A percentile compares a stretch with the other conserved stretches of the same genome.
Conservation (phyloP, 2,113 vertebrate species). For the Bubo bubo region DNA sequence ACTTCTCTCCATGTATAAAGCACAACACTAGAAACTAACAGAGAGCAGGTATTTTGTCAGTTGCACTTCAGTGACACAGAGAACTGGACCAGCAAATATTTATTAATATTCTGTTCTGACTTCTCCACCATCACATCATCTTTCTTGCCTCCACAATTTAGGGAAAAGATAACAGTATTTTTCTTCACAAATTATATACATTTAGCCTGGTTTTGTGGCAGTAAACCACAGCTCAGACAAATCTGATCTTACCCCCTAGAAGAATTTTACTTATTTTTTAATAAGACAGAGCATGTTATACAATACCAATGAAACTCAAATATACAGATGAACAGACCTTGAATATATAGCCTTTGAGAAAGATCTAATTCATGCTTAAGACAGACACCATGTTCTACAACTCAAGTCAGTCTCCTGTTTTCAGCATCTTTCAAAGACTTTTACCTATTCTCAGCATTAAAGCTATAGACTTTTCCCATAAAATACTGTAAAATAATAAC, state of each 20-base stretch:
- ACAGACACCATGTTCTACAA: neutral
- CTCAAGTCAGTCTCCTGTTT: neutral
- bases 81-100: neutral
- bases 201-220: neutral
- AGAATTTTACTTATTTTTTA: neutral
- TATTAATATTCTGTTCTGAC: neutral
- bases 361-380: neutral
- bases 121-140: neutral
- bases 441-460: neutral
- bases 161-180: conserved; percentile 16
- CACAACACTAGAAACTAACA: neutral
- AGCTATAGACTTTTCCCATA: neutral
- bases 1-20: neutral
- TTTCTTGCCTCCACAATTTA: neutral
- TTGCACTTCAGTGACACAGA: neutral
- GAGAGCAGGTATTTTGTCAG: neutral
- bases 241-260: neutral
- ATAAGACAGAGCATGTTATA: neutral
- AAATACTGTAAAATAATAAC: neutral
- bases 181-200: conserved; percentile 2
- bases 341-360: neutral
- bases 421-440: neutral
- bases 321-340: neutral
- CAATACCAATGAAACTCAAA: neutral
- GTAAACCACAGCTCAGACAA: neutral